phyloP scores from a whole-genome alignment of 1,140 invertebrate species.

The Tetramorium parvispinum region DNA sequence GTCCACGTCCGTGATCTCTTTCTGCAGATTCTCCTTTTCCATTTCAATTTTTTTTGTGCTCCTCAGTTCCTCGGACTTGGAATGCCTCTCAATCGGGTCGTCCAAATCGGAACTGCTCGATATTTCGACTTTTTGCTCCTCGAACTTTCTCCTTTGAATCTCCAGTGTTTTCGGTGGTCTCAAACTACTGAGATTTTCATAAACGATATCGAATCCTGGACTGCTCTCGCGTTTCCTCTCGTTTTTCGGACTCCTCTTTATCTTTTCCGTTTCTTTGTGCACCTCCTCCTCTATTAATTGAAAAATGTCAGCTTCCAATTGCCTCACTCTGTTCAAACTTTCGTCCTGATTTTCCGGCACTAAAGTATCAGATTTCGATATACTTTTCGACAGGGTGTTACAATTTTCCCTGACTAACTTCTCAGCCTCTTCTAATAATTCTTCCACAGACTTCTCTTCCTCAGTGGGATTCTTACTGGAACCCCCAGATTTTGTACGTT shows the following conservation, averaged over 20 bases:
- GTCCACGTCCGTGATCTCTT: constrained; percentile 85
- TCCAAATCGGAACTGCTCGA: constrained; percentile 83
- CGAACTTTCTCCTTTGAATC: constrained; percentile 79
- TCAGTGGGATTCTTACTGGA: constrained; percentile 76
- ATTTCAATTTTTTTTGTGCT: constrained; percentile 69
- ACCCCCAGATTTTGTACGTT: constrained; percentile 72
- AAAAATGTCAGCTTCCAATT: constrained; percentile 83
- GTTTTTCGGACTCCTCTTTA: constrained; percentile 77
- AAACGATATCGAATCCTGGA: constrained; percentile 75
- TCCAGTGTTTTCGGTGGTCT: constrained; percentile 75
- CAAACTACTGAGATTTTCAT: constrained; percentile 73
- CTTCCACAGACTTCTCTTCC: constrained; percentile 82
- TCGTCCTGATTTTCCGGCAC: constrained; percentile 72
- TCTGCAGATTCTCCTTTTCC: constrained; percentile 81
- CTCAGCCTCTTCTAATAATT: constrained; percentile 83
- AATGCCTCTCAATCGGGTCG: constrained; percentile 83
- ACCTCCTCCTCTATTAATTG: constrained; percentile 81
- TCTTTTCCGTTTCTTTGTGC: constrained; percentile 80
- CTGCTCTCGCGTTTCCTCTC: constrained; percentile 75
- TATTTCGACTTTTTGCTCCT: constrained; percentile 81
- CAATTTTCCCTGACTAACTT: constrained; percentile 82
- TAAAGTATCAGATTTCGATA: constrained; percentile 76
- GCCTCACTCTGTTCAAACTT: constrained; percentile 71
- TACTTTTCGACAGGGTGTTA: constrained; percentile 78
- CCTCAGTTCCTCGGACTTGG: constrained; percentile 78